Evolutionary conservation across 2,888 invertebrate species (phyloP).

Genomic region (Oxyteleia sp.): DNA sequence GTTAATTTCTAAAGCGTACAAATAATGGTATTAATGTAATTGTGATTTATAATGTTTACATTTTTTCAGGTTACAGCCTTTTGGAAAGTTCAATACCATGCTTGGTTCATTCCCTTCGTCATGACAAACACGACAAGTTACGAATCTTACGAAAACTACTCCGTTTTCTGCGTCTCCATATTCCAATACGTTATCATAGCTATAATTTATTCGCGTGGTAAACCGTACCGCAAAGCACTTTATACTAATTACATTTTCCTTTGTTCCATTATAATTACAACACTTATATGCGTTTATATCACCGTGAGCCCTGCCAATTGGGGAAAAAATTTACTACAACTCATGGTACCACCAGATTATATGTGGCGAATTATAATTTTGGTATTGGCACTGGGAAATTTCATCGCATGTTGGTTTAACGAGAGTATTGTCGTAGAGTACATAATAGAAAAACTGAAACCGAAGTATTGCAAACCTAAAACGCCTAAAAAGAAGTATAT

Average conservation of each 20-base stretch:
- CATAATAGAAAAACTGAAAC: slow-evolving; percentile 89
- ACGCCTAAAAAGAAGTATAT: slow-evolving; percentile 88
- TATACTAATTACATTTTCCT: slow-evolving; percentile 89
- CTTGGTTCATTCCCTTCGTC: slow-evolving; percentile 89
- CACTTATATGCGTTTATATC: slow-evolving; percentile 88
- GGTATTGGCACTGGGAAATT: slow-evolving; percentile 87
- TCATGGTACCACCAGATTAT: slow-evolving; percentile 84
- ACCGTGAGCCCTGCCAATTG: slow-evolving; percentile 88
- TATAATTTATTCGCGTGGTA: slow-evolving; percentile 90
- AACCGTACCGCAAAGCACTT: slow-evolving; percentile 90
- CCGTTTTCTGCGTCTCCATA: no score
- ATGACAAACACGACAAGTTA: slow-evolving; percentile 85
- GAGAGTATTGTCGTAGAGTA: slow-evolving; percentile 89
- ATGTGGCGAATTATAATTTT: slow-evolving; percentile 88
- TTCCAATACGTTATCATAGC: slow-evolving; percentile 91
- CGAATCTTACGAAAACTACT: slow-evolving; percentile 88
- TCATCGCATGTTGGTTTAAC: slow-evolving; percentile 89
- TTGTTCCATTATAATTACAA: slow-evolving; percentile 88
- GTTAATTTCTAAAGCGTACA: no score
- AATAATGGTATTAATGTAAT: no score
- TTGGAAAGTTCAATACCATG: slow-evolving; percentile 88
- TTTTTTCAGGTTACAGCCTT: slow-evolving; percentile 88
- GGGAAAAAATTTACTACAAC: slow-evolving; percentile 84
- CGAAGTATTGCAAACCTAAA: slow-evolving; percentile 87
- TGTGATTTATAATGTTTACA: not conserved